Percentiles rank a stretch among this genome's conserved stretches.
These are phyloP conservation scores for Ariolimax columbianus DNA, from an alignment of 2,888 invertebrate genomes.

Conservation along the genomic window DNA sequence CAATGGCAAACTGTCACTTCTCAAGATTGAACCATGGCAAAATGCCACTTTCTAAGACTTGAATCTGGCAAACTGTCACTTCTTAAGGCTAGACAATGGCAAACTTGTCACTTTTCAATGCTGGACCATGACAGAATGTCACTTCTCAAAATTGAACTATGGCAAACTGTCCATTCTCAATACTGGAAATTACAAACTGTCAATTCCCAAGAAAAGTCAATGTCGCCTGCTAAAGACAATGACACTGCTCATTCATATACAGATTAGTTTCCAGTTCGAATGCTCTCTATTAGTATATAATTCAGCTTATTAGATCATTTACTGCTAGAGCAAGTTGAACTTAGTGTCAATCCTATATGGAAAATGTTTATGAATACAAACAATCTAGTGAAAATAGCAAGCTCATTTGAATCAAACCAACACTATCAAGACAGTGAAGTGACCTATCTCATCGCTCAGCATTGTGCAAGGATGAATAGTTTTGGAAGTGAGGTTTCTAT, in stretches of 20 bases:
- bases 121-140: neutral
- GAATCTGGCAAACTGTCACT: neutral
- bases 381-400: neutral
- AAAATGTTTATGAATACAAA: neutral
- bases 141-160: neutral
- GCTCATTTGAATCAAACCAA: neutral
- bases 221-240: too few species aligned
- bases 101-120: neutral
- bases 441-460: neutral
- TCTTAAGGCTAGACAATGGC: neutral
- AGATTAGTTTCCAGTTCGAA: too few species aligned
- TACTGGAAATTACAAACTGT: too few species aligned
- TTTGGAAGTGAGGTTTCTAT: neutral
- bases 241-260: too few species aligned
- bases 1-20: neutral
- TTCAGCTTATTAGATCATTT: too few species aligned
- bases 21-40: neutral
- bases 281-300: too few species aligned
- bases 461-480: neutral
- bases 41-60: neutral
- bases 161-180: neutral
- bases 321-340: neutral
- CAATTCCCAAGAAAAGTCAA: too few species aligned
- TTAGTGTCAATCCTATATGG: neutral
- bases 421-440: neutral